Evolutionary conservation across 2,888 invertebrate species (phyloP).

Genomic region (Aplocera efformata): DNA sequence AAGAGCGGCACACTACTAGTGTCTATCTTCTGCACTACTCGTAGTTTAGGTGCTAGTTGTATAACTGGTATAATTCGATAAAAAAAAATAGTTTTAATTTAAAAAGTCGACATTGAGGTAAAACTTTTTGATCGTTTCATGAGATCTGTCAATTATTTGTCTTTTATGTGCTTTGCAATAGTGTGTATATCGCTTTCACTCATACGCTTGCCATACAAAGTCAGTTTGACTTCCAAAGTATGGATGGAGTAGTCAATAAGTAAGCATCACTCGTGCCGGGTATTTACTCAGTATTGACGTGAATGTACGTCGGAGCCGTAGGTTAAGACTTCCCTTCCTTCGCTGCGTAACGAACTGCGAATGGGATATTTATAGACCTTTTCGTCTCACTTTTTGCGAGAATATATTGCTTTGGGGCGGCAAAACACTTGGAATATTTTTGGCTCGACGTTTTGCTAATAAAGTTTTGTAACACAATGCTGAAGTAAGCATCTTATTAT

Average conservation of each 20-base stretch:
- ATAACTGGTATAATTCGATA: too few species aligned
- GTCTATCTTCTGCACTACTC: too few species aligned
- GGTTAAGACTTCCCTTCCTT: conserved; percentile 39
- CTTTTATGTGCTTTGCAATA: too few species aligned
- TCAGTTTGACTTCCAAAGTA: conserved; percentile 1
- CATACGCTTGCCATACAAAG: too few species aligned
- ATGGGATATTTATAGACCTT: conserved; percentile 43
- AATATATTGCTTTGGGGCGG: conserved; percentile 36
- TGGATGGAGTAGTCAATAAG: conserved; percentile 8
- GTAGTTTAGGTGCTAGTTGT: too few species aligned
- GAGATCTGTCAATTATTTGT: too few species aligned
- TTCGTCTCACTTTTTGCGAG: conserved; percentile 39
- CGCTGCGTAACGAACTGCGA: conserved; percentile 46
- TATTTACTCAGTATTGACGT: conserved; percentile 16
- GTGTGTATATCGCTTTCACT: too few species aligned
- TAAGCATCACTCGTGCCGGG: conserved; percentile 4
- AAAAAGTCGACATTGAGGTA: too few species aligned
- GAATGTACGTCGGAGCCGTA: conserved; percentile 25
- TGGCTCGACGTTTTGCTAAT: conserved; percentile 30
- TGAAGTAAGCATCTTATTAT: too few species aligned
- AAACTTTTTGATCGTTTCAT: too few species aligned
- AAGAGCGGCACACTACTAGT: too few species aligned
- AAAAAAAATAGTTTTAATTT: too few species aligned
- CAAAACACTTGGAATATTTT: conserved; percentile 27
- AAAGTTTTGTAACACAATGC: conserved; percentile 3